These are phyloP conservation scores for Melieria omissa DNA, from an alignment of 2,888 invertebrate species.

Conservation along the genomic window DNA sequence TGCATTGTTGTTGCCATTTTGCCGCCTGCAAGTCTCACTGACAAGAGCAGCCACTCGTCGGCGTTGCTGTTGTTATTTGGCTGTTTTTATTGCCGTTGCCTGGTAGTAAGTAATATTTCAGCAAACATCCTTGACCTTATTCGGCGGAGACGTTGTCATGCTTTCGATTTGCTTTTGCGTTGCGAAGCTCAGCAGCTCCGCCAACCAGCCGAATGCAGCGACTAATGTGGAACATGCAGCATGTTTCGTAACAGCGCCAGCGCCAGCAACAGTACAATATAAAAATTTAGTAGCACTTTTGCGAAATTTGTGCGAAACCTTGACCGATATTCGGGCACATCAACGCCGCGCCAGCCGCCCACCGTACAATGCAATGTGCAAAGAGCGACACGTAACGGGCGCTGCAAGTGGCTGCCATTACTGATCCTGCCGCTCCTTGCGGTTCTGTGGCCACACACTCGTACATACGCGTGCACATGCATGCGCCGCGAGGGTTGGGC, in stretches of 20 bases:
- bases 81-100: neutral
- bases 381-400: no score
- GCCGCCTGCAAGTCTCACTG: neutral
- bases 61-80: neutral
- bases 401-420: no score
- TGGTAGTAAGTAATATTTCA: neutral
- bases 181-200: no score
- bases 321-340: constrained; percentile 52
- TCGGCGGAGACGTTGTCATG: constrained; percentile 46
- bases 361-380: no score
- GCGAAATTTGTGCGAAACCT: constrained; percentile 42
- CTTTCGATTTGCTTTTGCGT: neutral
- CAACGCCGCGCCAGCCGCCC: neutral
- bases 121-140: constrained; percentile 52
- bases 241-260: neutral
- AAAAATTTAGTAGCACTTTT: constrained; percentile 24
- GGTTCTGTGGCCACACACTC: no score
- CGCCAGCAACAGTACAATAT: constrained; percentile 5
- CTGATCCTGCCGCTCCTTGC: no score
- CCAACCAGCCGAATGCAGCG: no score
- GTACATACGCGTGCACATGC: no score
- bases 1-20: neutral
- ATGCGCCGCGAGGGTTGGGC: no score
- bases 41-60: neutral
- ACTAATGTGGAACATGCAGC: neutral